These are phyloP conservation scores for Epinephelus coioides DNA, from an alignment of 2,797 vertebrate species.

Conservation along the genomic window DNA sequence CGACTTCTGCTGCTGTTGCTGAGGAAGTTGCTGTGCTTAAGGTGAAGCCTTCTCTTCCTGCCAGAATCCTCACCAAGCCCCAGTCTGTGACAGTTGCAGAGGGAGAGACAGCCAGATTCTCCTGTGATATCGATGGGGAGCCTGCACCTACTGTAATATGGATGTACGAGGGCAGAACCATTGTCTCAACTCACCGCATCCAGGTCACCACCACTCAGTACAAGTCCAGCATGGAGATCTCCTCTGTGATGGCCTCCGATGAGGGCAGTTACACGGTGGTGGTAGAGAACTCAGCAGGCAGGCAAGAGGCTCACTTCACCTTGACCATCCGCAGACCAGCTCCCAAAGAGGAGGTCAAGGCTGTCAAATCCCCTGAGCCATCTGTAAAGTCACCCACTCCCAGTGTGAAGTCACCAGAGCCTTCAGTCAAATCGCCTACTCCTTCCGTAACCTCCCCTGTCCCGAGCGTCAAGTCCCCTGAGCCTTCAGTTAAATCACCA, in stretches of 20 bases:
- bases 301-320: constrained; percentile 94
- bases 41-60: constrained; percentile 90
- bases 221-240: constrained; percentile 95
- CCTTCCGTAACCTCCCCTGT: constrained; percentile 79
- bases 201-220: constrained; percentile 93
- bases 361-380: constrained; percentile 90
- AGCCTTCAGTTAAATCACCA: constrained; percentile 86
- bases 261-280: constrained; percentile 95
- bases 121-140: constrained; percentile 96
- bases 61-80: constrained; percentile 96
- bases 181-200: constrained; percentile 88
- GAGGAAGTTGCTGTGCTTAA: constrained; percentile 88
- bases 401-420: constrained; percentile 74
- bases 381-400: constrained; percentile 72
- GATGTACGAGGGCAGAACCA: constrained; percentile 85
- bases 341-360: constrained; percentile 87
- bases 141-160: constrained; percentile 94
- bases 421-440: constrained; percentile 85
- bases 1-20: constrained; percentile 73
- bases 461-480: constrained; percentile 70
- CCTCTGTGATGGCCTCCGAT: constrained; percentile 89
- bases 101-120: constrained; percentile 93
- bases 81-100: constrained; percentile 92
- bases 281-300: constrained; percentile 94
- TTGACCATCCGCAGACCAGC: constrained; percentile 89